Base-by-base conservation (phyloP, 2,113 vertebrate genomes). In the Microtus oregoni region DNA sequence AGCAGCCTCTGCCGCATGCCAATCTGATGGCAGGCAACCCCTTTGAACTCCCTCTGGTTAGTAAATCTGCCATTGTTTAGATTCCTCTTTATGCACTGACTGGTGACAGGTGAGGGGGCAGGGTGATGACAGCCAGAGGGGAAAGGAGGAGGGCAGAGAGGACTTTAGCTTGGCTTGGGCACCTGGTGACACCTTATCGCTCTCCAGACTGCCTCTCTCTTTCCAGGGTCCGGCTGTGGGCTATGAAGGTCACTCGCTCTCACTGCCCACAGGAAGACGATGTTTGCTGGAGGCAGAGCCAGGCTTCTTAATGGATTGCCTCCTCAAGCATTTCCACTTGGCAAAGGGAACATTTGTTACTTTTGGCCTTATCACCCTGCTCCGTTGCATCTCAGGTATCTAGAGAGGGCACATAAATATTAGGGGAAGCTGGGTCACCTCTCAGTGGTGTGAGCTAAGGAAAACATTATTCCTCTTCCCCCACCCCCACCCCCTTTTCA, bases 371-470 rank as follows among this genome's bases (percentile, higher is more conserved):
- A 89, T 68, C 35, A 58, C 50, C 41, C 15, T 81, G 50, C 41
- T 73, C 50, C 50, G 67, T 93, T 92, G 73, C 86, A 78, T 75
- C 77, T 78, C n/a, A 70, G 86, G 67, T 75, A 65, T 89, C 72
- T 88, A 0, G 12, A 86, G 90, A 95, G 38, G 30, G 11, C 35
- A 47, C 52, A 58, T 67, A 87, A 88, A 68, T 92, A 78, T 93
- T 50, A 95, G 30, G 20, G 86, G 58, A 94, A 86, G 81, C 14
- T 86, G 67, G 90, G 26, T 95, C 89, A 78, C 61, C 61, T 94
- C 44, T 65, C 30, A 28, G 17, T 32, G 41, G 61, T 92, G 86
- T 94, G 38, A 78, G 75, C 26, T 95, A 77, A 90, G 85, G 82
- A 94, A 87, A 94, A 52, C 88, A 41, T 70, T 3, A 41, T 50